Evolutionary conservation across 2,888 invertebrate genomes (phyloP).

Genomic region (Chrysopilus asiliformis): DNA sequence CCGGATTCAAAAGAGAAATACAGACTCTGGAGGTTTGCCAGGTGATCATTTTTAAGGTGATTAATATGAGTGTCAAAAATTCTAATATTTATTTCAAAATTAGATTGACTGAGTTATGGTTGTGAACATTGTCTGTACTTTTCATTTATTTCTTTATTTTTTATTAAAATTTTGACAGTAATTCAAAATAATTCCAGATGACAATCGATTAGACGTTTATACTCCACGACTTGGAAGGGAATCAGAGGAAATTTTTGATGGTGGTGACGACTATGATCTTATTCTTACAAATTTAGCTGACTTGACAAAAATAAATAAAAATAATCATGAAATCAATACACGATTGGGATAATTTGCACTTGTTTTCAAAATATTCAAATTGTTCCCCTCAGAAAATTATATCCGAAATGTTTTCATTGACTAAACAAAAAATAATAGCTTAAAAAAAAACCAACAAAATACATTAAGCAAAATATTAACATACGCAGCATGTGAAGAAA

Average conservation of each 20-base stretch:
- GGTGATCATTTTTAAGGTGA: conserved; percentile 17
- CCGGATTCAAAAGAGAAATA: conserved; percentile 33
- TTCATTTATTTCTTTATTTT: not conserved
- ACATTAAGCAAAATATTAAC: not conserved
- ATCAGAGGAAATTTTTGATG: conserved; percentile 22
- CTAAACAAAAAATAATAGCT: not conserved
- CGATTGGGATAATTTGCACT: too few species aligned
- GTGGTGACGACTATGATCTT: conserved; percentile 14
- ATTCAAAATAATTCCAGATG: not conserved
- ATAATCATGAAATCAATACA: conserved; percentile 2
- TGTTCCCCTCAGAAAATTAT: too few species aligned
- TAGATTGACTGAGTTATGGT: conserved; percentile 10
- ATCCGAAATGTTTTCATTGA: not conserved
- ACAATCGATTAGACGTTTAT: conserved; percentile 7
- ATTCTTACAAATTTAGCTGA: conserved; percentile 5
- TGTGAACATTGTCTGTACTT: not conserved
- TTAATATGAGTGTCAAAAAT: too few species aligned
- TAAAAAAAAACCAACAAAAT: not conserved
- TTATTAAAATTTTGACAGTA: not conserved
- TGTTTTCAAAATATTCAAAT: too few species aligned
- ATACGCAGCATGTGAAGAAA: not conserved
- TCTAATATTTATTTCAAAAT: conserved; percentile 4
- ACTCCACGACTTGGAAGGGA: conserved; percentile 29
- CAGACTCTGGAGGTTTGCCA: conserved; percentile 11
- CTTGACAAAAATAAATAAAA: not conserved